Conservation (phyloP, 2,888 invertebrate genomes). For the Meganola albula region DNA sequence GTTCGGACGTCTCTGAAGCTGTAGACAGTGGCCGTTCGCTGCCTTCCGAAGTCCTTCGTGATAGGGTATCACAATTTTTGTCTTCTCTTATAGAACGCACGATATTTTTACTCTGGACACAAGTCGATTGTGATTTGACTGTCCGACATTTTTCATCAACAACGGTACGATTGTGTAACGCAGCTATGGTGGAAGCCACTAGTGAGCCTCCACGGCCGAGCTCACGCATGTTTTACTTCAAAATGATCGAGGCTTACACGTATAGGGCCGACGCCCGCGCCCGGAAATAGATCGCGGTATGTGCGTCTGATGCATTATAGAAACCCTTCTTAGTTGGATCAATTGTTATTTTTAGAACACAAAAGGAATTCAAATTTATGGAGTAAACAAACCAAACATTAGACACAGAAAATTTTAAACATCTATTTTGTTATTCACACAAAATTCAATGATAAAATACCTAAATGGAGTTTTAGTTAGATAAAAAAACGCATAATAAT, state of each 20-base stretch:
- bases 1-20: constrained; percentile 69
- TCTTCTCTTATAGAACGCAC: constrained; percentile 42
- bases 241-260: constrained; percentile 66
- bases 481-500: constrained; percentile 31
- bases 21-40: constrained; percentile 70
- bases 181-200: constrained; percentile 78
- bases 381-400: constrained; percentile 26
- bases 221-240: constrained; percentile 74
- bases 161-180: constrained; percentile 62
- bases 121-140: constrained; percentile 48
- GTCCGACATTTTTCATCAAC: constrained; percentile 54
- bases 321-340: constrained; percentile 61
- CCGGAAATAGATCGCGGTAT: constrained; percentile 71
- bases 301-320: constrained; percentile 63
- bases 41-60: constrained; percentile 54
- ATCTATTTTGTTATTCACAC: constrained; percentile 24
- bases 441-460: too few species aligned
- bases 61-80: constrained; percentile 40
- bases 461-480: too few species aligned
- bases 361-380: constrained; percentile 30
- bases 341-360: constrained; percentile 44
- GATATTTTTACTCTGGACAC: constrained; percentile 45
- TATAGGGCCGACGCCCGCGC: constrained; percentile 67
- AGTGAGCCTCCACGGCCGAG: constrained; percentile 77
- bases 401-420: constrained; percentile 16